Percentiles rank a stretch among this genome's conserved stretches.
These are phyloP conservation scores for Actinia tenebrosa DNA, from an alignment of 64 coral and sea anemone genomes.

Conservation along the genomic window DNA sequence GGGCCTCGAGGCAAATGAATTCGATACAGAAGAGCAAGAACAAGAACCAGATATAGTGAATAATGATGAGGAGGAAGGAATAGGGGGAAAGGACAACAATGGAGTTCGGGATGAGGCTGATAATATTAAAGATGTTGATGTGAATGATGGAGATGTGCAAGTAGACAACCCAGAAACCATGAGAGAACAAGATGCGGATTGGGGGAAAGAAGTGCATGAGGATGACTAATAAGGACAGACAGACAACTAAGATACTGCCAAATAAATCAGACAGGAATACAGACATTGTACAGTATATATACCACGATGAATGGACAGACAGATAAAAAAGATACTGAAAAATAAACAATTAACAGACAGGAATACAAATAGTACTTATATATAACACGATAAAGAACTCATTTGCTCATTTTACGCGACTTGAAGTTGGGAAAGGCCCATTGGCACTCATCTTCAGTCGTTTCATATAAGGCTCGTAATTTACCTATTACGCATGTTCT, in stretches of 20 bases:
- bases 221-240: not conserved
- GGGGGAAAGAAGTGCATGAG: not conserved
- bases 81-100: not conserved
- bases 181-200: not conserved
- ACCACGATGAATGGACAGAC: not conserved
- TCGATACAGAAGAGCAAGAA: not conserved
- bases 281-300: not conserved
- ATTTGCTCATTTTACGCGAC: too few relatives aligned
- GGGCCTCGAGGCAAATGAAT: not conserved
- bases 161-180: not conserved
- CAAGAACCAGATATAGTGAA: not conserved
- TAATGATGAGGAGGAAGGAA: not conserved
- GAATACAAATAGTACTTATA: too few relatives aligned
- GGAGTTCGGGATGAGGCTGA: not conserved
- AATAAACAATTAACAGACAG: too few relatives aligned
- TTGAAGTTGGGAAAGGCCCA: too few relatives aligned
- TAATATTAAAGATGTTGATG: not conserved
- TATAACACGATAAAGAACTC: too few relatives aligned
- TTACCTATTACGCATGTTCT: too few relatives aligned
- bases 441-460: too few relatives aligned
- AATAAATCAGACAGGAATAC: not conserved
- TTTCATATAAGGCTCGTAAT: too few relatives aligned
- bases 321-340: not conserved
- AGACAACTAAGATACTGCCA: not conserved
- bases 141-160: not conserved